Percentiles rank a stretch among this genome's conserved stretches.
phyloP scores from a whole-genome alignment of 2,888 invertebrate genomes.

The Cheilosia soror region DNA sequence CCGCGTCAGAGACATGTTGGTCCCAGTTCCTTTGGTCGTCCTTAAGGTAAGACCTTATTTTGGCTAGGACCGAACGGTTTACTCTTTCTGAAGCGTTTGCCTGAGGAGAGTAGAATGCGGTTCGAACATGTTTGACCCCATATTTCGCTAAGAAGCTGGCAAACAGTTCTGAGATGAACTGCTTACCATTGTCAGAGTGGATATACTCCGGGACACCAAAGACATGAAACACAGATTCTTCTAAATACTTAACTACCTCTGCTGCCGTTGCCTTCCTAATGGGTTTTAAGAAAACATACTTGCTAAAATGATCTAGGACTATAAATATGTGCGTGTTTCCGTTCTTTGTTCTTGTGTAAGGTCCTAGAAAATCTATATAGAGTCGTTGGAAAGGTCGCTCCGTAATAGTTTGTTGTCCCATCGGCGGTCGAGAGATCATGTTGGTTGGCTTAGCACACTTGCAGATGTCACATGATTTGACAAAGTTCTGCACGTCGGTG shows the following conservation, averaged over 20 bases:
- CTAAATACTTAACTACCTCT: neutral
- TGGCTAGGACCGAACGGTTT: neutral
- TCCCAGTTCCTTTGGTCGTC: no score
- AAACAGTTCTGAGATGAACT: constrained; percentile 15
- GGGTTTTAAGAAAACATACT: neutral
- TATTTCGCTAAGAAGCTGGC: constrained; percentile 36
- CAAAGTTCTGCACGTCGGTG: no score
- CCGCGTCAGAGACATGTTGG: neutral
- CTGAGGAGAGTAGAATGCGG: constrained; percentile 53
- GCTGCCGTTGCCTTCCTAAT: neutral
- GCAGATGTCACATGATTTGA: no score
- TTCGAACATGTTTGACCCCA: constrained; percentile 54
- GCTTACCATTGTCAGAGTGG: neutral
- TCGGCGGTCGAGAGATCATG: constrained; percentile 24
- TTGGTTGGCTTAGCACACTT: no score
- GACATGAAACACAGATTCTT: neutral
- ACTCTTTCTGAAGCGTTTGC: constrained; percentile 53
- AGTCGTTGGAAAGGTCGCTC: constrained; percentile 48
- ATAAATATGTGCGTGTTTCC: constrained; percentile 50
- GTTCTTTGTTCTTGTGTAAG: constrained; percentile 44
- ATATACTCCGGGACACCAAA: constrained; percentile 5
- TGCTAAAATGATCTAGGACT: constrained; percentile 33
- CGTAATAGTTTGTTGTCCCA: constrained; percentile 18
- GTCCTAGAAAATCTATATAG: constrained; percentile 54
- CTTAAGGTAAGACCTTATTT: neutral